A percentile compares a stretch with the other conserved stretches of the same genome.
phyloP scores from a whole-genome alignment of 1,140 invertebrate species.

The Brachionus rubens region DNA sequence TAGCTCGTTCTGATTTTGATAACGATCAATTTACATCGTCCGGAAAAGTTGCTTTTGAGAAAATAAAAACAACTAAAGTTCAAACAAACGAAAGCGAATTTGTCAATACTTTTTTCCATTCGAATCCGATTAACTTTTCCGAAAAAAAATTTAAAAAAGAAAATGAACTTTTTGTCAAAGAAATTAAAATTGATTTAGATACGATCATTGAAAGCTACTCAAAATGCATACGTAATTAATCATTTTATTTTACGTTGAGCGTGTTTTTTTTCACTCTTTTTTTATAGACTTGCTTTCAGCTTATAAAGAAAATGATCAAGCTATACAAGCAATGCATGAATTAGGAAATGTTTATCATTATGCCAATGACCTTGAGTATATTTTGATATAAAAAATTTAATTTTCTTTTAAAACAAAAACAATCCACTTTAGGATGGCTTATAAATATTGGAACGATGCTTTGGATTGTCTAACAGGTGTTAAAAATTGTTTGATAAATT shows the following conservation, averaged over 20 bases:
- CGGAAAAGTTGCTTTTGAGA: neutral
- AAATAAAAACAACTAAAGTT: neutral
- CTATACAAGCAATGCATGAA: conserved; percentile 59
- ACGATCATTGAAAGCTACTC: conserved; percentile 49
- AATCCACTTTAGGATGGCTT: conserved; percentile 12
- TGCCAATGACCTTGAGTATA: conserved; percentile 53
- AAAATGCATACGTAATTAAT: conserved; percentile 56
- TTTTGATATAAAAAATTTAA: neutral
- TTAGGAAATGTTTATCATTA: conserved; percentile 58
- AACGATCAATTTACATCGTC: neutral
- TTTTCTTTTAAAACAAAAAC: neutral
- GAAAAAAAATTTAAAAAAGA: conserved; percentile 14
- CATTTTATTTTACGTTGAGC: neutral
- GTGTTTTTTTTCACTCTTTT: neutral
- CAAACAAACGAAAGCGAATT: neutral
- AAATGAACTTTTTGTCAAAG: conserved; percentile 18
- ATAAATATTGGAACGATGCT: conserved; percentile 41
- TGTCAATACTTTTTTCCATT: conserved; percentile 33
- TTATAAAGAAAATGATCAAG: conserved; percentile 54
- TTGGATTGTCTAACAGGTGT: conserved; percentile 3
- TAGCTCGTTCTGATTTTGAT: neutral
- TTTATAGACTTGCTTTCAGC: conserved; percentile 55
- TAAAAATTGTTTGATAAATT: conserved; percentile 31
- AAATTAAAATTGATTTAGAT: conserved; percentile 10
- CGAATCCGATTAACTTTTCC: conserved; percentile 14